A percentile compares a stretch with the other conserved stretches of the same genome.
Conservation (phyloP, 35 echinoderm and acorn worm species). For the Lytechinus pictus region DNA sequence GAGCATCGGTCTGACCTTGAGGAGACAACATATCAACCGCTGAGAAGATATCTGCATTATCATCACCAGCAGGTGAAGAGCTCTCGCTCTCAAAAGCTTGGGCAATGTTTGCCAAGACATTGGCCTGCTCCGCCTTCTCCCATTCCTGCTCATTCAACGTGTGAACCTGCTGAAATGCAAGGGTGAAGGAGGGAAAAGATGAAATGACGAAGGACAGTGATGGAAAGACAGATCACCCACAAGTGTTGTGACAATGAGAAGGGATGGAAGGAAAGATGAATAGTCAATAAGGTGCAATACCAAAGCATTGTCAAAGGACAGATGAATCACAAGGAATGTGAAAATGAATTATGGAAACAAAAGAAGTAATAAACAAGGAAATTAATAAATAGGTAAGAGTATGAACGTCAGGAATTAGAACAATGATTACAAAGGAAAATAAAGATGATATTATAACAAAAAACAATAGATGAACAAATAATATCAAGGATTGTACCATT, state of each 20-base stretch:
- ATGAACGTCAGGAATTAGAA: too few relatives aligned
- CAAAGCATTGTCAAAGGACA: not conserved
- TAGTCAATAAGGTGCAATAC: too few relatives aligned
- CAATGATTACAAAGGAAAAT: too few relatives aligned
- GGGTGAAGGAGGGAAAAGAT: constrained; percentile 9
- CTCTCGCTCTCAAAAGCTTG: constrained; percentile 94
- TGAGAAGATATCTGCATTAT: constrained; percentile 88
- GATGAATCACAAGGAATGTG: not conserved
- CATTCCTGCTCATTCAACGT: constrained; percentile 99
- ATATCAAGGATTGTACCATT: too few relatives aligned
- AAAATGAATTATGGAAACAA: not conserved
- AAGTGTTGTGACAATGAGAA: not conserved
- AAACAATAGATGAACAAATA: too few relatives aligned
- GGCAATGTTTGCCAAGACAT: constrained; percentile 94
- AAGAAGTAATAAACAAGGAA: not conserved
- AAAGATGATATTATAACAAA: too few relatives aligned
- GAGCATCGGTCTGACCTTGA: constrained; percentile 92
- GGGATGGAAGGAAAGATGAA: not conserved
- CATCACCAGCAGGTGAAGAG: constrained; percentile 59
- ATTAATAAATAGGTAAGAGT: not conserved
- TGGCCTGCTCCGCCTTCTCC: constrained; percentile 98
- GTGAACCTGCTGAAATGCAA: constrained; percentile 72
- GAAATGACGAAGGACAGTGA: constrained; percentile 20
- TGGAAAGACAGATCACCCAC: not conserved
- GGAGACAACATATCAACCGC: constrained; percentile 95